These are phyloP conservation scores for Mesocentrotus franciscanus DNA, from an alignment of 53 echinoderm and acorn worm species.

Conservation along the genomic window DNA sequence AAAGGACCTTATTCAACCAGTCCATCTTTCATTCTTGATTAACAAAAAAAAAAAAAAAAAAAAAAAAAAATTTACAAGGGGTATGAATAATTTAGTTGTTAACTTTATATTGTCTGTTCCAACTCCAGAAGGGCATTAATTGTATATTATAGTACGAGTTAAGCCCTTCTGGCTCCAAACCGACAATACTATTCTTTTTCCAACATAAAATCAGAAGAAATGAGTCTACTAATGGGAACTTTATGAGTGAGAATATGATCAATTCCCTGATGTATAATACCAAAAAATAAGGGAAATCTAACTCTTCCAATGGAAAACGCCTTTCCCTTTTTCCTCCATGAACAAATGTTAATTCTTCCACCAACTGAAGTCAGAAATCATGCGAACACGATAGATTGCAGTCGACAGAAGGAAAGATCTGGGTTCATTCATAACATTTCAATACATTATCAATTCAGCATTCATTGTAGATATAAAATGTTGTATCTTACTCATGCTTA, in stretches of 20 bases:
- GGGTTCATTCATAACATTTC: neutral
- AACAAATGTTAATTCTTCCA: neutral
- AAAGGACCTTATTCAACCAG: too few species aligned
- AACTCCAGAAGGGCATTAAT: too few species aligned
- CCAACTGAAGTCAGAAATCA: neutral
- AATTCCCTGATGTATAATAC: neutral
- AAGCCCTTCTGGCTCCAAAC: too few species aligned
- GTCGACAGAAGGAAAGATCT: neutral
- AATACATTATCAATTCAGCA: slow-evolving; percentile 5
- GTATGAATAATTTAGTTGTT: too few species aligned
- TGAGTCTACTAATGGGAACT: neutral
- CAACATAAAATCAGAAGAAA: neutral
- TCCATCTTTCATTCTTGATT: too few species aligned
- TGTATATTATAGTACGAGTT: too few species aligned
- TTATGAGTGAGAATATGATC: neutral
- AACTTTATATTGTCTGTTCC: too few species aligned
- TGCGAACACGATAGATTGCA: slow-evolving; percentile 15
- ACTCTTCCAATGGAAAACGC: neutral
- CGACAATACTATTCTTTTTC: neutral
- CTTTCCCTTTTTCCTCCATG: neutral
- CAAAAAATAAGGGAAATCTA: neutral
- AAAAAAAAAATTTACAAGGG: too few species aligned
- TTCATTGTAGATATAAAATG: neutral
- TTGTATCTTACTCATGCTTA: neutral
- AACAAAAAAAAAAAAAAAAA: too few species aligned